These are phyloP conservation scores for Parelbella ahira DNA, from an alignment of 2,888 invertebrate species.

Conservation along the genomic window DNA sequence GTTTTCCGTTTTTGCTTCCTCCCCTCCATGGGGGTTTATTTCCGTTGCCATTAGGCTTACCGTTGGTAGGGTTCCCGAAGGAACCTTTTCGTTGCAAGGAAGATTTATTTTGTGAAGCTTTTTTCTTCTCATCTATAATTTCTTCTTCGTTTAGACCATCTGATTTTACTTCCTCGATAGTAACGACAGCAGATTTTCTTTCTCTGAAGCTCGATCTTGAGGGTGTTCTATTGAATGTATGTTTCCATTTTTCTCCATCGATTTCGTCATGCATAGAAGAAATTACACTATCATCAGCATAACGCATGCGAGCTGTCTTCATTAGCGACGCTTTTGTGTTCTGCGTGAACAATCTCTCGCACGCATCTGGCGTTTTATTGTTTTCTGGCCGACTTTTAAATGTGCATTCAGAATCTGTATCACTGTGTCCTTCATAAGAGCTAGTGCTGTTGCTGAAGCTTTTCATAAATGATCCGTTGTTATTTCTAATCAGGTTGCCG, in stretches of 20 bases:
- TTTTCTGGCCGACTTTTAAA: constrained; percentile 55
- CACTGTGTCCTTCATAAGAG: constrained; percentile 84
- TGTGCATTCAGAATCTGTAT: constrained; percentile 83
- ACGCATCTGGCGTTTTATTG: constrained; percentile 57
- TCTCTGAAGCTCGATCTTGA: constrained; percentile 67
- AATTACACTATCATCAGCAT: constrained; percentile 71
- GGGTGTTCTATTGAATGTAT: constrained; percentile 57
- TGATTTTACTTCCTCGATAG: constrained; percentile 73
- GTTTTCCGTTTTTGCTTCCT: constrained; percentile 54
- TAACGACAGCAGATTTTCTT: constrained; percentile 66
- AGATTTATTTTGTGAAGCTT: constrained; percentile 47
- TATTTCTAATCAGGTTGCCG: constrained; percentile 41
- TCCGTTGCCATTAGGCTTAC: constrained; percentile 46
- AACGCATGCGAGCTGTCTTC: constrained; percentile 82
- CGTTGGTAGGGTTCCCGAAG: constrained; percentile 49
- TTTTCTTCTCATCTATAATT: constrained; percentile 64
- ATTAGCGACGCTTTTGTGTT: constrained; percentile 81
- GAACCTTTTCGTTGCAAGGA: constrained; percentile 56
- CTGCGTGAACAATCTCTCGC: constrained; percentile 77
- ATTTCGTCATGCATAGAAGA: constrained; percentile 60
- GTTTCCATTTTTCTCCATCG: constrained; percentile 66
- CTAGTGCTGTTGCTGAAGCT: constrained; percentile 82
- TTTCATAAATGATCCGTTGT: constrained; percentile 56
- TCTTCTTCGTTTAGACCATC: constrained; percentile 66
- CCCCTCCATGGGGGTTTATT: constrained; percentile 74